phyloP scores from a whole-genome alignment of 2,888 invertebrate genomes.

The Calliphora vomitoria region DNA sequence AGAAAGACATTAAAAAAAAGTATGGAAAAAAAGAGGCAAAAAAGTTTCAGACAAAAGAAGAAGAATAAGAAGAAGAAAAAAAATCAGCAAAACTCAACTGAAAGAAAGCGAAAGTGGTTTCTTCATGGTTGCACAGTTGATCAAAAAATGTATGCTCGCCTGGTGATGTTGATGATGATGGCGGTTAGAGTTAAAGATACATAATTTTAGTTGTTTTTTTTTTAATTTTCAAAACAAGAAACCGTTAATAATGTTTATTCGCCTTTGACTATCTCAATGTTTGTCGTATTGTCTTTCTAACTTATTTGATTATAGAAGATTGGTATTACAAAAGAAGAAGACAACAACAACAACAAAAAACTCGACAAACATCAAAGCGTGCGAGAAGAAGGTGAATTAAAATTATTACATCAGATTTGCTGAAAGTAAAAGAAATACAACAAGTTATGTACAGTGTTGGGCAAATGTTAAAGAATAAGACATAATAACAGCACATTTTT shows the following conservation, averaged over 20 bases:
- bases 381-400: conserved; percentile 52
- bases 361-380: conserved; percentile 37
- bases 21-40: conserved; percentile 16
- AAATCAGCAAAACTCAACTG: conserved; percentile 37
- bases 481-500: no score
- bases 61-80: neutral
- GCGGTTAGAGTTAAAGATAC: conserved; percentile 27
- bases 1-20: conserved; percentile 25
- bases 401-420: conserved; percentile 71
- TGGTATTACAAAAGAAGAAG: conserved; percentile 7
- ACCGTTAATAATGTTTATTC: conserved; percentile 46
- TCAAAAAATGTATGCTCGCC: conserved; percentile 38
- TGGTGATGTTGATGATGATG: conserved; percentile 20
- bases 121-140: conserved; percentile 45
- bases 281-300: conserved; percentile 37
- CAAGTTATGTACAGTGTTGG: conserved; percentile 33
- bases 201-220: conserved; percentile 23
- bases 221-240: conserved; percentile 20
- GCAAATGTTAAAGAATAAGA: neutral
- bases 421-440: conserved; percentile 35
- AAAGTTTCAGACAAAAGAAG: conserved; percentile 1
- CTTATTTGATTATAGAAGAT: conserved; percentile 21
- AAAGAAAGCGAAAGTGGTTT: conserved; percentile 71
- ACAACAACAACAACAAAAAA: neutral
- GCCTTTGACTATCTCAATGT: conserved; percentile 34